Evolutionary conservation across 1,140 invertebrate genomes (phyloP).

Genomic region (Sminthurides bifidus): DNA sequence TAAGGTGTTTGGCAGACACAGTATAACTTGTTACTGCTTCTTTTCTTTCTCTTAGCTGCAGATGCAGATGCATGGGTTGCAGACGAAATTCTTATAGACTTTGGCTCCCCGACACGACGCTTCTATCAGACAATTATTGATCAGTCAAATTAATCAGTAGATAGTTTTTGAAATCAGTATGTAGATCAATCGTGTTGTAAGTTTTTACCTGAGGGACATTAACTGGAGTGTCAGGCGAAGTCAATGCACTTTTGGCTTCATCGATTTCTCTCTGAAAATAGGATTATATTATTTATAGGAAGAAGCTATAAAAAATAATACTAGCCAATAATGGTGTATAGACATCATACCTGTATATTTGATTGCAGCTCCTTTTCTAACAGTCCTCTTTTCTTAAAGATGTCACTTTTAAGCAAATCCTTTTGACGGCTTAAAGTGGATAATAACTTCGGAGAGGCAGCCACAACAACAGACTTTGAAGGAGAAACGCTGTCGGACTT

Average conservation of each 20-base stretch:
- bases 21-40: slow-evolving; percentile 60
- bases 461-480: background rate
- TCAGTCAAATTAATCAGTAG: no score
- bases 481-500: no score
- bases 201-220: no score
- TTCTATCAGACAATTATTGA: no score
- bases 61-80: slow-evolving; percentile 32
- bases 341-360: slow-evolving; percentile 60
- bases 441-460: slow-evolving; percentile 32
- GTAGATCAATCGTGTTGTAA: no score
- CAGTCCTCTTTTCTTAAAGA: slow-evolving; percentile 73
- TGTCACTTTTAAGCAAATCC: slow-evolving; percentile 84
- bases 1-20: slow-evolving; percentile 90
- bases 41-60: slow-evolving; percentile 17
- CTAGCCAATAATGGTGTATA: background rate
- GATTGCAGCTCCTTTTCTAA: slow-evolving; percentile 82
- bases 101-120: slow-evolving; percentile 24
- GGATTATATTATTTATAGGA: background rate
- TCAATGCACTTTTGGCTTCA: background rate
- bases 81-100: slow-evolving; percentile 33
- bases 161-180: no score
- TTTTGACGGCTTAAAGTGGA: slow-evolving; percentile 62
- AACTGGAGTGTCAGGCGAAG: background rate
- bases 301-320: background rate
- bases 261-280: slow-evolving; percentile 50